phyloP scores from a whole-genome alignment of 2,113 vertebrate species.

The Ovis aries region ARS-UI_Ramb_v3.0 NC_056066.1:4738501-4739000 shows the following conservation, averaged over 20 bases:
- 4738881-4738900: too few relatives aligned
- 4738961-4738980: too few relatives aligned
- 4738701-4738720: background rate
- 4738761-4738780: background rate
- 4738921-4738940: too few relatives aligned
- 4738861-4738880: background rate
- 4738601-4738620: background rate
- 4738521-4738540: background rate
- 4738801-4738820: background rate
- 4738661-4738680: background rate
- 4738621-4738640: background rate
- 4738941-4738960: too few relatives aligned
- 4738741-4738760: background rate
- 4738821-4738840: background rate
- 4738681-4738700: background rate
- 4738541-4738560: background rate
- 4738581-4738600: background rate
- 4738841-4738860: background rate
- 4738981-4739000: too few relatives aligned
- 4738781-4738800: rapidly evolving
- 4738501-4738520: background rate
- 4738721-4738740: background rate
- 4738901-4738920: too few relatives aligned
- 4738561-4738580: background rate
- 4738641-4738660: background rate